Evolutionary conservation across 1,140 invertebrate genomes (phyloP), one percentile per base, ranked within the genome.

Genomic region (Drosophila mojavensis): DNA sequence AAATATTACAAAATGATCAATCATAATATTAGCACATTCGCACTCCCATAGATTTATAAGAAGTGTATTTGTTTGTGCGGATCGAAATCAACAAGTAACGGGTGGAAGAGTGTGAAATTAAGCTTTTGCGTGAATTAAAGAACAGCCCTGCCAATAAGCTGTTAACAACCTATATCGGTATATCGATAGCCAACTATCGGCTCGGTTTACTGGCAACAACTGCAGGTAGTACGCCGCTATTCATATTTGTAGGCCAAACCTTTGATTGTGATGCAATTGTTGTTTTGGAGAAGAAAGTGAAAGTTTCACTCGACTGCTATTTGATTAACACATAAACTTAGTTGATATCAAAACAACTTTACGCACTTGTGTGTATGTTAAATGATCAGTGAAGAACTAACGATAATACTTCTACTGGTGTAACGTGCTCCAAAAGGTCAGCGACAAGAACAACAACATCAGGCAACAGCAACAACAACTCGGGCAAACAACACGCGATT

Each of bases 381-480:
- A 36, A 30, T 48, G n/a, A 11, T 50, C 15, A 55, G 30, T 55
- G 28, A 15, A 24, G 11, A 48, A 17, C 17, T 33, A 15, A 41
- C 30, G 45, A 51, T 43, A 45, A 64, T 50, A 7, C 10, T n/a
- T 20, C n/a, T n/a, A 20, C 7, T 28, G 17, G 28, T 47, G 24
- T 28, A 58, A 50, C 26, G 39, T 28, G 58, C 28, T 70, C 61
- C 66, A 75, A 71, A 64, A 53, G 59, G 62, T 54, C 47, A 51
- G 26, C 62, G 15, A 26, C 10, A 11, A 66, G 15, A 56, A 56
- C 11, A 55, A 47, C 15, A 65, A 56, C n/a, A 65, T 24, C 20
- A 24, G 20, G 11, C 10, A 65, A 26, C 63, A 48, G 15, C 4
- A 39, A 28, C n/a, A 26, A 51, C 30, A 54, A 43, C 36, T 39